Evolutionary conservation across 2,888 invertebrate genomes (phyloP).

Genomic region (Gari tellinella): DNA sequence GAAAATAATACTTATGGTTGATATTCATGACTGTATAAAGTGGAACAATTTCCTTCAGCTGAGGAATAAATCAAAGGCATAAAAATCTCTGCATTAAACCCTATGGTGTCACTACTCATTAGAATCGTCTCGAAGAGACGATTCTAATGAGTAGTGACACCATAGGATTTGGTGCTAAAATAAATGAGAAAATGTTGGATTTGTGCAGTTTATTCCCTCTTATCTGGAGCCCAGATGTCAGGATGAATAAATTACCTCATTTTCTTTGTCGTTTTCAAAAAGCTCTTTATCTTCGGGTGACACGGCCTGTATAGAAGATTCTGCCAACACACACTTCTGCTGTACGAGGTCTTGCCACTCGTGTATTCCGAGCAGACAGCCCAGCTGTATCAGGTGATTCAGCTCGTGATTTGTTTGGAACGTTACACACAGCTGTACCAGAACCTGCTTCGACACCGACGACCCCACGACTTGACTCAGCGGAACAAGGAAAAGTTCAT

Average conservation of each 20-base stretch:
- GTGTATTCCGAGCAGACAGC: constrained; percentile 77
- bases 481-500: constrained; percentile 81
- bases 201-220: no score
- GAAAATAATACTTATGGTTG: no score
- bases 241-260: constrained; percentile 36
- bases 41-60: no score
- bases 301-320: constrained; percentile 50
- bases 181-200: no score
- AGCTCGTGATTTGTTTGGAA: constrained; percentile 32
- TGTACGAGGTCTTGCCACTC: constrained; percentile 76
- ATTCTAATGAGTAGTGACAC: no score
- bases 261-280: constrained; percentile 42
- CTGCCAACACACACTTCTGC: constrained; percentile 56
- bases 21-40: no score
- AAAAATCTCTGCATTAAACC: no score
- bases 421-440: constrained; percentile 65
- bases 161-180: no score
- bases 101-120: no score
- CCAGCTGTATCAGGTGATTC: constrained; percentile 74
- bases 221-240: background rate
- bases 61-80: no score
- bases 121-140: no score
- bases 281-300: constrained; percentile 64
- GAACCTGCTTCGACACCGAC: constrained; percentile 76
- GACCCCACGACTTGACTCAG: constrained; percentile 80